Percentiles rank a stretch among this genome's conserved stretches.
phyloP scores from a whole-genome alignment of 1,140 invertebrate species.

The Micrasema longulum region DNA sequence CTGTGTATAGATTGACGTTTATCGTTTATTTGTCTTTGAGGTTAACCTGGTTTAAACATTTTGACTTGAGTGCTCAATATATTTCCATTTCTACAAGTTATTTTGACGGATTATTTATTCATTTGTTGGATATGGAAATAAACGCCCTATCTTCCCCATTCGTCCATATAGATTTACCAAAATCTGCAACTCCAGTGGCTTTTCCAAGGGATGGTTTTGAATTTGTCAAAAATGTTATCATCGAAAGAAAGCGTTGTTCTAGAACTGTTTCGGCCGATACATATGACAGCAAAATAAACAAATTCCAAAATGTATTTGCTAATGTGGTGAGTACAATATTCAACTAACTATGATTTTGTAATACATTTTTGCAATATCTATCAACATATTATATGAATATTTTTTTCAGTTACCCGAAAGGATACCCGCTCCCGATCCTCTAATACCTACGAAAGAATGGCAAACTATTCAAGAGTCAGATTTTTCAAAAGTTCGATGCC shows the following conservation, averaged over 20 bases:
- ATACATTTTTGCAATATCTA: too few relatives aligned
- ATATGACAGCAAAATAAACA: conserved; percentile 31
- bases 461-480: conserved; percentile 58
- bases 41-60: too few relatives aligned
- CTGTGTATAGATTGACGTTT: too few relatives aligned
- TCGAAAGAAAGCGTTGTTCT: conserved; percentile 44
- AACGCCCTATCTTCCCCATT: conserved; percentile 36
- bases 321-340: conserved; percentile 37
- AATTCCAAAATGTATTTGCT: conserved; percentile 48
- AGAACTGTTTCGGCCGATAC: conserved; percentile 32
- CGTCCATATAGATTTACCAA: conserved; percentile 33
- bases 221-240: conserved; percentile 48
- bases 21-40: too few relatives aligned
- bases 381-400: too few relatives aligned
- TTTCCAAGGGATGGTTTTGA: conserved; percentile 45
- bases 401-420: conserved; percentile 52
- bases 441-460: conserved; percentile 59
- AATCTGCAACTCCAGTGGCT: conserved; percentile 3
- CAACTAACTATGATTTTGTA: too few relatives aligned
- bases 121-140: conserved; percentile 5
- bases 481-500: conserved; percentile 56
- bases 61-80: too few relatives aligned
- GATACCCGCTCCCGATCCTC: conserved; percentile 51
- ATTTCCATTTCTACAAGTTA: too few relatives aligned
- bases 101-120: too few relatives aligned